These are phyloP conservation scores for Augiades crinisus DNA, from an alignment of 2,888 invertebrate genomes.

Conservation along the genomic window DNA sequence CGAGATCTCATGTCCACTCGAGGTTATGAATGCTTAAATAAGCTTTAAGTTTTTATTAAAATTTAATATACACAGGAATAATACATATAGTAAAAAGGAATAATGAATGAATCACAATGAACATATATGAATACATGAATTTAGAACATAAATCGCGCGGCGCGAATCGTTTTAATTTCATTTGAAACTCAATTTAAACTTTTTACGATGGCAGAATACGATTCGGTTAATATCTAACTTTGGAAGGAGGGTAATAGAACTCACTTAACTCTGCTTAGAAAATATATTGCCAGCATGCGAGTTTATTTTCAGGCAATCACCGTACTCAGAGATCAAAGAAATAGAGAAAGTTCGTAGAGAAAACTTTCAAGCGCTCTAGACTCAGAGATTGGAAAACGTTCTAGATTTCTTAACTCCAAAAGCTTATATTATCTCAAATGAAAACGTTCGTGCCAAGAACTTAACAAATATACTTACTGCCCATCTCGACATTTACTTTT, in stretches of 20 bases:
- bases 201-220: background rate
- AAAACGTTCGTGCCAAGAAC: no score
- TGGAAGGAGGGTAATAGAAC: constrained; percentile 4
- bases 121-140: no score
- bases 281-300: constrained; percentile 11
- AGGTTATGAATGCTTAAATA: no score
- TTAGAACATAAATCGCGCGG: background rate
- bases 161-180: background rate
- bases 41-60: no score
- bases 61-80: no score
- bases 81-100: no score
- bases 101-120: no score
- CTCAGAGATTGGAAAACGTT: constrained; percentile 4
- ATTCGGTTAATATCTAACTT: constrained; percentile 8
- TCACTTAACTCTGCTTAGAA: background rate
- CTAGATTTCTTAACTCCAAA: background rate
- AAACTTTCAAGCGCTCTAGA: constrained; percentile 11
- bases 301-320: constrained; percentile 18
- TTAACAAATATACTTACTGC: no score
- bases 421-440: no score
- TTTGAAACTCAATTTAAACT: background rate
- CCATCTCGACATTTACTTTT: no score
- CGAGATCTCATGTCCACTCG: no score
- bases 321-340: constrained; percentile 6
- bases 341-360: constrained; percentile 14